Base-by-base conservation (phyloP, 2,888 invertebrate species). In the Campoplex capitator region DNA sequence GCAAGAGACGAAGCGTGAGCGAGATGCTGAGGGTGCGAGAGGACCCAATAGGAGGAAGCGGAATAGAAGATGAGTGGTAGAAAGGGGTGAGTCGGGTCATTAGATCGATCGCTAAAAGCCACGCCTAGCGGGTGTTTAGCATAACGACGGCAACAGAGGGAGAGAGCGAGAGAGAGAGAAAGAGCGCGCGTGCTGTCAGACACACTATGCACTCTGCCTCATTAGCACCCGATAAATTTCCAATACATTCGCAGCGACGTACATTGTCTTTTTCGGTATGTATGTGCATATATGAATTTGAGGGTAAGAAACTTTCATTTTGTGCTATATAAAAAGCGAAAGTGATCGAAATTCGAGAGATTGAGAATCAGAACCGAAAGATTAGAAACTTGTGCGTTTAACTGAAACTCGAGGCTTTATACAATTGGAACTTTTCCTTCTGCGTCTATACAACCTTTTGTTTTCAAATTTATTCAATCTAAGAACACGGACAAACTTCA, bases 81-180 rank as follows among this genome's bases (percentile, higher is more conserved):
- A 65, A 65, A 67, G 32, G 67, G 45, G 86, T 42, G 56, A 65
- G 54, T 86, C 77, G 86, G 84, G 86, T 86, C 84, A 86, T 86
- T 86, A 86, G 84, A 86, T 86, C 86, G 87, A 88, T 89, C 88
- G 82, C 82, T 85, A 86, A 86, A 86, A 84, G 86, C 86, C 86
- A 84, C 86, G 86, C 86, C 84, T 86, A 86, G 83, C 76, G 80
- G 74, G 80, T 84, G 77, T 79, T 86, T 86, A 86, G 86, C 83
- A 83, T 83, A 86, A 83, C 86, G 80, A 86, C 58, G 56, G 58
- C 58, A 56, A 45, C 75, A 79, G 70, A 78, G 68, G 35, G 58
- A 70, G 74, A 79, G 82, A 68, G 78, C 78, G 78, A 85, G 58
- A 62, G 82, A 42, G 38, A 38, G 38, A 38, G 78, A 58, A 68